Base-by-base conservation (phyloP, 2,113 vertebrate species). In the Leptosomus discolor region DNA sequence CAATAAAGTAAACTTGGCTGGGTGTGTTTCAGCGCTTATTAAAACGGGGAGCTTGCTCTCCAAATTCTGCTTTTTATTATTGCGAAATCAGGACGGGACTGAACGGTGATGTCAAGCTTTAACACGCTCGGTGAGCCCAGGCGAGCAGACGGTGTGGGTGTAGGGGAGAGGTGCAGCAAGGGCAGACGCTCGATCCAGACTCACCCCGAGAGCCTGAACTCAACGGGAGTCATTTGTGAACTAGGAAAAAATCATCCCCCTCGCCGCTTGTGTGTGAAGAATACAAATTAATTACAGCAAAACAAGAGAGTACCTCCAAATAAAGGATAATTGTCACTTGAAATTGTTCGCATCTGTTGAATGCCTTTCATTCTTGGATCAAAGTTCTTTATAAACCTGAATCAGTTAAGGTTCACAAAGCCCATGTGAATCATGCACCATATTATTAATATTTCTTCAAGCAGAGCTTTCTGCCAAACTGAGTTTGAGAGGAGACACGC, bases 1-100 rank as follows among this genome's bases (percentile, higher is more conserved):
- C 95, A 97, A 97, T 91, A 88, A 45, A 96, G 81, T 94, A 85
- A 97, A 94, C 91, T 95, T 60, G 71, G 82, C 90, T 48, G 94
- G 96, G 96, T 61, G 96, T 95, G 96, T 94, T 91, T 81, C 11
- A 8, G 74, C 1, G 63, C 64, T 89, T 74, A 78, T 79, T 70
- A 88, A 94, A 96, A 71, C 76, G 32, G 88, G 89, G 91, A 95
- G 57, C 64, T 56, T 32, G 65, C 78, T 94, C 80, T 90, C 76
- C 68, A 57, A 83, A 81, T n/a, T 70, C 63, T 91, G 95, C 79
- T 95, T 37, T 51, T 48, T 79, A 58, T 79, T 57, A 14, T 78
- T 97, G 96, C 58, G 71, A 97, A 98, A 98, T 45, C 83, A n/a
- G 73, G 87, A 17, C 46, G 37, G 63, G 96, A 75, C 20, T 79